Percentiles rank a stretch among this genome's conserved stretches.
Conservation (phyloP, 2,888 invertebrate genomes). For the Adelognathus sp. region DNA sequence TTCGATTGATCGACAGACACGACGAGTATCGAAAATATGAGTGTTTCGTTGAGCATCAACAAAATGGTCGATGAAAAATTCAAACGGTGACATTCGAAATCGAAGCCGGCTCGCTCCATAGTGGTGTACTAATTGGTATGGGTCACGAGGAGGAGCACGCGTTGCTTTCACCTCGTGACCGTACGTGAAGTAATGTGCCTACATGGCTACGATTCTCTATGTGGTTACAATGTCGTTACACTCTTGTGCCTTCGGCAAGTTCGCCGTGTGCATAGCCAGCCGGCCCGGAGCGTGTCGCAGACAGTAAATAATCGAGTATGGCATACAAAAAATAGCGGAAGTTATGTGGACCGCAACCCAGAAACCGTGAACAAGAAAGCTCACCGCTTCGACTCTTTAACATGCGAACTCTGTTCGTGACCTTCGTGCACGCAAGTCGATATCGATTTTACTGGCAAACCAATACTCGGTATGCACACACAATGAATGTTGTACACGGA, state of each 20-base stretch:
- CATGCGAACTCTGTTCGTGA: background rate
- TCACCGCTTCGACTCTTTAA: constrained; percentile 21
- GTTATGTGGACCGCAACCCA: constrained; percentile 76
- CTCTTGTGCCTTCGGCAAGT: background rate
- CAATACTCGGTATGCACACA: too few species aligned
- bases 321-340: constrained; percentile 71
- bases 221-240: background rate
- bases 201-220: background rate
- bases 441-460: constrained; percentile 9
- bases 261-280: constrained; percentile 10
- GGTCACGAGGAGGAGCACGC: constrained; percentile 27
- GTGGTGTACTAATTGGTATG: constrained; percentile 44
- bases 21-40: background rate
- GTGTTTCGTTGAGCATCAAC: constrained; percentile 16
- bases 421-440: background rate
- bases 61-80: constrained; percentile 25
- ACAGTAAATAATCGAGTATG: background rate
- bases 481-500: too few species aligned
- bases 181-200: constrained; percentile 10
- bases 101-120: constrained; percentile 33
- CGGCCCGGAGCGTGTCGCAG: constrained; percentile 31
- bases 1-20: background rate
- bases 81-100: constrained; percentile 36
- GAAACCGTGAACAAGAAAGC: constrained; percentile 73
- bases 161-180: constrained; percentile 55